Base-by-base conservation (phyloP, 2,888 invertebrate species). In the Aspidapion aeneum region DNA sequence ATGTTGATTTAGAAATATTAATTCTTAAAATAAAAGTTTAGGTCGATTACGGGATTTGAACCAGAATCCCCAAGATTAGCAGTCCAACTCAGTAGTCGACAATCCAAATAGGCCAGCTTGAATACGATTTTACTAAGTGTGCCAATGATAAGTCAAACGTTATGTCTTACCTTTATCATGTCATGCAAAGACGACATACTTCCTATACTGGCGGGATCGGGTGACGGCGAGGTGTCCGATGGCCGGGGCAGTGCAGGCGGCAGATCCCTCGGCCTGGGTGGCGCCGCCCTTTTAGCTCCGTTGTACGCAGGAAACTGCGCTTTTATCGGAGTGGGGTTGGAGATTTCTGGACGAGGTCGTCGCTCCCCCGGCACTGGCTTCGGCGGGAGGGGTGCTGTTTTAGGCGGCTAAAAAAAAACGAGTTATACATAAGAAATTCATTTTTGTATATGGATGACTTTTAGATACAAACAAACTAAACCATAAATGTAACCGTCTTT, bases 101-200 rank as follows among this genome's bases (percentile, higher is more conserved):
- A n/a, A n/a, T n/a, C n/a, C n/a, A n/a, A n/a, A n/a, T n/a, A n/a
- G n/a, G n/a, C n/a, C n/a, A n/a, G n/a, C n/a, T n/a, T n/a, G n/a
- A n/a, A n/a, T n/a, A n/a, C n/a, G n/a, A n/a, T n/a, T n/a, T n/a
- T n/a, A n/a, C n/a, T n/a, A n/a, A n/a, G n/a, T n/a, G n/a, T n/a
- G n/a, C n/a, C n/a, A n/a, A n/a, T n/a, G 35, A 35, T 7, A 35
- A 35, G 35, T 35, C 35, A 35, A 35, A 35, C 3, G 12, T 7
- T 35, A 3, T 35, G 35, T 35, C 72, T 67, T 73, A 85, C 85
- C 82, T 90, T 90, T 62, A 88, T 84, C 70, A 87, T 87, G 72
- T 90, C 90, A 73, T 90, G 90, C 68, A 90, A 81, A 16, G 90
- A 90, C 77, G 89, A 89, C 85, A 90, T 90, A 76, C 90, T 90